These are phyloP conservation scores for Zaprionus camerounensis DNA, from an alignment of 1,140 invertebrate species.

Conservation along the genomic window DNA sequence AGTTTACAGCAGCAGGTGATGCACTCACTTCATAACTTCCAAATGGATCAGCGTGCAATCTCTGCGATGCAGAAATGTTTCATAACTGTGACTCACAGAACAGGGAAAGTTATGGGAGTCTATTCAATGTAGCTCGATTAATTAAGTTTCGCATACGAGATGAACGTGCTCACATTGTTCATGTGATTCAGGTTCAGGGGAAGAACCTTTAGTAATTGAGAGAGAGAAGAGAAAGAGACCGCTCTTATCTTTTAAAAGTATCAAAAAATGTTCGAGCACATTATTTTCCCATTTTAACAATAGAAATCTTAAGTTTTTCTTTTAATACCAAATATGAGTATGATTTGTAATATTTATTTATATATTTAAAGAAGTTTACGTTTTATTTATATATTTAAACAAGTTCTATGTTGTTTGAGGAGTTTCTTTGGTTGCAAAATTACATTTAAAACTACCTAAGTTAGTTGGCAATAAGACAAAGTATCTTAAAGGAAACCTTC, in stretches of 20 bases:
- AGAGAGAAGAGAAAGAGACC: no score
- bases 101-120: neutral
- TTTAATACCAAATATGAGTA: no score
- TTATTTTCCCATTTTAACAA: no score
- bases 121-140: neutral
- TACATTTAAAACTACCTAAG: neutral
- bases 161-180: neutral
- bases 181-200: neutral
- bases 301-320: no score
- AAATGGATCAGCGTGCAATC: conserved; percentile 26
- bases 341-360: no score
- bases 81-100: neutral
- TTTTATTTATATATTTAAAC: no score
- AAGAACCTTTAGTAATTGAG: neutral
- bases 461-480: neutral
- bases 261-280: no score
- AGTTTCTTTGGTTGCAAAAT: neutral
- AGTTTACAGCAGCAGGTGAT: conserved; percentile 38
- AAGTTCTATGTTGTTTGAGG: no score
- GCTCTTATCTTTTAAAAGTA: no score
- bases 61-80: neutral
- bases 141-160: neutral
- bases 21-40: conserved; percentile 10
- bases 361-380: no score
- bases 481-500: neutral